Evolutionary conservation across 2,888 invertebrate genomes (phyloP).

Genomic region (Spatulosminthurus flaviceps): DNA sequence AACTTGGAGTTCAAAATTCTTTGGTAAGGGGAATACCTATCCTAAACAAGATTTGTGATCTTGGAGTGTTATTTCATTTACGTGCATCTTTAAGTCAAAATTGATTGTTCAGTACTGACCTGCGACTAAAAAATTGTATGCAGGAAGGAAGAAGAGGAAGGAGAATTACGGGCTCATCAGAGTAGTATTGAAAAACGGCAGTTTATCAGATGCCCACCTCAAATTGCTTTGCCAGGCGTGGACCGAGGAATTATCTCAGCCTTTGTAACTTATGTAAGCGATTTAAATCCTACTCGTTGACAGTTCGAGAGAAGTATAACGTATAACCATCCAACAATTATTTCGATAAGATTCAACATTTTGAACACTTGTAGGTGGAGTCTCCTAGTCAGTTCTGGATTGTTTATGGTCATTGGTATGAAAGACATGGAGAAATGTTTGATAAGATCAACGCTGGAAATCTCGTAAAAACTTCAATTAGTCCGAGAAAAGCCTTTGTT

Average conservation of each 20-base stretch:
- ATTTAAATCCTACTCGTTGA: neutral
- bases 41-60: too few relatives aligned
- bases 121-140: conserved; percentile 78
- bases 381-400: conserved; percentile 61
- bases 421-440: conserved; percentile 42
- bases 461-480: conserved; percentile 44
- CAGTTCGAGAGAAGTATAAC: too few relatives aligned
- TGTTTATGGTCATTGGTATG: conserved; percentile 35
- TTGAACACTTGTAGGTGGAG: conserved; percentile 45
- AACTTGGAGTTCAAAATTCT: conserved; percentile 71
- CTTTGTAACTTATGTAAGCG: conserved; percentile 71
- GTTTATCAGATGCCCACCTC: conserved; percentile 68
- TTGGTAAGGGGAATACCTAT: conserved; percentile 68
- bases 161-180: conserved; percentile 33
- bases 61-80: too few relatives aligned
- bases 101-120: conserved; percentile 82
- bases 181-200: conserved; percentile 59
- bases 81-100: conserved; percentile 66
- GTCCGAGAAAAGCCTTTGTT: conserved; percentile 34
- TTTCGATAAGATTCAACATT: neutral
- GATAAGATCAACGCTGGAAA: conserved; percentile 50
- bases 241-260: conserved; percentile 72
- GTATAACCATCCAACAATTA: conserved; percentile 15
- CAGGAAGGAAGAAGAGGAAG: conserved; percentile 50
- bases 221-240: conserved; percentile 69